phyloP scores from a whole-genome alignment of 53 echinoderm and acorn worm genomes.

The Stichopus horrens region DNA sequence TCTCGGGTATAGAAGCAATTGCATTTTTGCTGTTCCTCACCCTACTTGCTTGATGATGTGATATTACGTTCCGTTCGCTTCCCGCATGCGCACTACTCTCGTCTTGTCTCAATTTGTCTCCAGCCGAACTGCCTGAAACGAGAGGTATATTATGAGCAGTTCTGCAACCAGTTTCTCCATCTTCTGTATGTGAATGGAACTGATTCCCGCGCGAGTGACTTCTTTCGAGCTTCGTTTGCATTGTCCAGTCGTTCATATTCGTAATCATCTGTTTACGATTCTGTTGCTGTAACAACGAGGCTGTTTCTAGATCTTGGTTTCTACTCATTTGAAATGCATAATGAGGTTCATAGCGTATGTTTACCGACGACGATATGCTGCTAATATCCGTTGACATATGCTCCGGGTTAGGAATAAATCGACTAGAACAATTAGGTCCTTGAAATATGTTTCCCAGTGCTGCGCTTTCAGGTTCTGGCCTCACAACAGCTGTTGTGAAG shows the following conservation, averaged over 20 bases:
- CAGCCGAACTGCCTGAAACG: too few relatives aligned
- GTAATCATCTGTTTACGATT: conserved; percentile 3
- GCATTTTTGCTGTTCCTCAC: too few relatives aligned
- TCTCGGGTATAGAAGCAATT: too few relatives aligned
- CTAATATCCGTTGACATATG: background rate
- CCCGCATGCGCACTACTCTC: too few relatives aligned
- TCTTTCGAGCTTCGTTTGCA: background rate
- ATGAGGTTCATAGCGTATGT: background rate
- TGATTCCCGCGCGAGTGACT: background rate
- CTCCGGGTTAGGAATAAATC: background rate
- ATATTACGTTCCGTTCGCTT: too few relatives aligned
- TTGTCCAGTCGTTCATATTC: conserved; percentile 1
- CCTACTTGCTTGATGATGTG: too few relatives aligned
- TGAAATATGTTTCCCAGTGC: background rate
- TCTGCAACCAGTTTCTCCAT: background rate
- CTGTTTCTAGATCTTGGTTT: background rate
- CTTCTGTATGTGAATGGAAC: background rate
- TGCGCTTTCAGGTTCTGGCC: background rate
- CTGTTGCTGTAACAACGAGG: background rate
- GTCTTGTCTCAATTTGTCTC: too few relatives aligned
- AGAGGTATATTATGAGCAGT: background rate
- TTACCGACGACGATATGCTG: background rate
- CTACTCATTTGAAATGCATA: background rate
- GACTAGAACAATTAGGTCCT: background rate
- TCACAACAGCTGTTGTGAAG: background rate